These are phyloP conservation scores for Campoletis sonorensis DNA, from an alignment of 1,140 invertebrate genomes.

Conservation along the genomic window DNA sequence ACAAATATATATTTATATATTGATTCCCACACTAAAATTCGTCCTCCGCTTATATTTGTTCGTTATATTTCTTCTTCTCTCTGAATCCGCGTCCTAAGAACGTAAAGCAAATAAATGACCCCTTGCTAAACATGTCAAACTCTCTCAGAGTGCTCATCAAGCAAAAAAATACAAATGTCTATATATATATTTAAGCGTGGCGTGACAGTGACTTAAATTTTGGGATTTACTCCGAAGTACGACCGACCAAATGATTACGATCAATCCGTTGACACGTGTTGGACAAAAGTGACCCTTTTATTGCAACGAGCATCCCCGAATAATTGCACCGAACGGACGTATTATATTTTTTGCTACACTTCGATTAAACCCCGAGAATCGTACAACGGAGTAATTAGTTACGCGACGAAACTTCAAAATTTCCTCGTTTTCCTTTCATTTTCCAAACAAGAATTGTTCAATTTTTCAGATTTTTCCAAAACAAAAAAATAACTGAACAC, in stretches of 20 bases:
- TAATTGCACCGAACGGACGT: background rate
- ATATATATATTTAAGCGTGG: background rate
- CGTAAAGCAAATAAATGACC: background rate
- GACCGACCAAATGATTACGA: background rate
- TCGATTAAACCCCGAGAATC: too few relatives aligned
- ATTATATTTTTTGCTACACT: background rate
- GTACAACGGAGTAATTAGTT: too few relatives aligned
- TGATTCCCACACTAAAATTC: conserved; percentile 25
- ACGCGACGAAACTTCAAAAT: too few relatives aligned
- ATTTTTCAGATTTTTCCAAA: too few relatives aligned
- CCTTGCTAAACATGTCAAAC: background rate
- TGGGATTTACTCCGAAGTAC: background rate
- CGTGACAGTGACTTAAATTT: conserved; percentile 15
- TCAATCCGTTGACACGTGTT: background rate
- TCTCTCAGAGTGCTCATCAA: conserved; percentile 1
- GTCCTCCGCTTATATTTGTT: conserved; percentile 14
- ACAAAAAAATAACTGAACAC: too few relatives aligned
- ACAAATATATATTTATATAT: conserved; percentile 31
- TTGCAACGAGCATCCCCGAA: background rate
- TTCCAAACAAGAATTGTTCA: too few relatives aligned
- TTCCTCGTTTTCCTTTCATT: too few relatives aligned
- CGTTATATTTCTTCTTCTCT: background rate
- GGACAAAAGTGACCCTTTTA: background rate
- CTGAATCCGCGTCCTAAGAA: background rate
- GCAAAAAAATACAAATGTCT: background rate